Conservation (phyloP, 2,888 invertebrate species). For the Melieria omissa region DNA sequence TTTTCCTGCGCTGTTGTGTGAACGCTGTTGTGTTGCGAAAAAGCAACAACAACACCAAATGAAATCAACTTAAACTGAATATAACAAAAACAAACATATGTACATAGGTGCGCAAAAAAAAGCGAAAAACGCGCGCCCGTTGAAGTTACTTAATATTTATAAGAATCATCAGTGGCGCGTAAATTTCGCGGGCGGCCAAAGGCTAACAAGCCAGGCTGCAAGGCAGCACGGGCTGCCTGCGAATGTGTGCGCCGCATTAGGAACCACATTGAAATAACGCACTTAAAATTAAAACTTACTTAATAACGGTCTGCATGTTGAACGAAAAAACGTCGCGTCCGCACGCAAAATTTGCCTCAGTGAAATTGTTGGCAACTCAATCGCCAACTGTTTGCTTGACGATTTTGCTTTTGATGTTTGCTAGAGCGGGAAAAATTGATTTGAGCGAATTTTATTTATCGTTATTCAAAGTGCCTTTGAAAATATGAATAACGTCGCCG, state of each 20-base stretch:
- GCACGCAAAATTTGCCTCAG: no score
- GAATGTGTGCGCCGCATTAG: no score
- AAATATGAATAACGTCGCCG: no score
- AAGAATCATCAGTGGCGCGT: background rate
- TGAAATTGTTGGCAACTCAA: no score
- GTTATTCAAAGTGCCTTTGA: no score
- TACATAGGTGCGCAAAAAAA: background rate
- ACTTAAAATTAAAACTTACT: slow-evolving; percentile 55
- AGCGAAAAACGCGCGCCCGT: background rate
- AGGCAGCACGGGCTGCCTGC: no score
- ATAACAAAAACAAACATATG: no score
- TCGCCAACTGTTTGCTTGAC: background rate
- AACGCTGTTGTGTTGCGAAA: background rate
- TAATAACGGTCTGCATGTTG: slow-evolving; percentile 64
- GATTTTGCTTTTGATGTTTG: background rate
- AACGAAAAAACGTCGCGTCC: slow-evolving; percentile 19
- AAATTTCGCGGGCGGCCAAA: background rate
- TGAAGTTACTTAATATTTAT: slow-evolving; percentile 21
- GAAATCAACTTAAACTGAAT: no score
- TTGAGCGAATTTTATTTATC: background rate
- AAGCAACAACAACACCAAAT: no score
- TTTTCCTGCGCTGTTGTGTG: slow-evolving; percentile 6
- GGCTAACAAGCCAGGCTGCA: no score
- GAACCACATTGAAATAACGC: no score
- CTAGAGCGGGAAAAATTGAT: slow-evolving; percentile 1